These are phyloP conservation scores for Reinhardtius hippoglossoides DNA, from an alignment of 2,113 vertebrate genomes.

Conservation along the genomic window DNA sequence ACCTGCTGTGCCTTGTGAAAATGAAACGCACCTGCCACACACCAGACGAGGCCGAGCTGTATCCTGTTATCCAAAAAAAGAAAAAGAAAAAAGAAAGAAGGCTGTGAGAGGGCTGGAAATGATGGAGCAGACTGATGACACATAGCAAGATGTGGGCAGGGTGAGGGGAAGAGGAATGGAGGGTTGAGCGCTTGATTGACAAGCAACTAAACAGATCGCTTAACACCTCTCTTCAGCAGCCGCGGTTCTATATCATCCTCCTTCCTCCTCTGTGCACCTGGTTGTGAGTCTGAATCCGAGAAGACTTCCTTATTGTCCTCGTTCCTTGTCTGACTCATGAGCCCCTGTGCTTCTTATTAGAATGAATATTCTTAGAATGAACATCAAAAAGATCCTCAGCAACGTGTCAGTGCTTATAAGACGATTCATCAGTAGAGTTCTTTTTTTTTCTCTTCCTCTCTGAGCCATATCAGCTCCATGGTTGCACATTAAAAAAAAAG, in stretches of 20 bases:
- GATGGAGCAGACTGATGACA: conserved; percentile 40
- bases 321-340: neutral
- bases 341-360: rapidly evolving
- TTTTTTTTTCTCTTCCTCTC: neutral
- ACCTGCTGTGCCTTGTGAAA: conserved; percentile 59
- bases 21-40: conserved; percentile 51
- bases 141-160: conserved; percentile 38
- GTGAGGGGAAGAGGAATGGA: neutral
- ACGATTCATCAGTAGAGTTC: neutral
- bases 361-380: conserved; percentile 2
- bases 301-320: conserved; percentile 12
- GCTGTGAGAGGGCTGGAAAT: conserved; percentile 32
- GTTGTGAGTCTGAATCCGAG: conserved; percentile 22
- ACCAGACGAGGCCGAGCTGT: neutral
- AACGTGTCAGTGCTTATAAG: neutral
- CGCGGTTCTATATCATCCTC: neutral
- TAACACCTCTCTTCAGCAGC: conserved; percentile 47
- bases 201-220: conserved; percentile 60
- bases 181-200: conserved; percentile 55
- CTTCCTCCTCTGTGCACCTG: conserved; percentile 34
- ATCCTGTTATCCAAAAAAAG: conserved; percentile 14
- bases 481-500: neutral
- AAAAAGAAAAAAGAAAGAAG: conserved; percentile 7
- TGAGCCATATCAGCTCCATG: neutral
- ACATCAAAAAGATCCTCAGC: neutral